Evolutionary conservation across 2,888 invertebrate genomes (phyloP).

Genomic region (Ptychoptera albimana): DNA sequence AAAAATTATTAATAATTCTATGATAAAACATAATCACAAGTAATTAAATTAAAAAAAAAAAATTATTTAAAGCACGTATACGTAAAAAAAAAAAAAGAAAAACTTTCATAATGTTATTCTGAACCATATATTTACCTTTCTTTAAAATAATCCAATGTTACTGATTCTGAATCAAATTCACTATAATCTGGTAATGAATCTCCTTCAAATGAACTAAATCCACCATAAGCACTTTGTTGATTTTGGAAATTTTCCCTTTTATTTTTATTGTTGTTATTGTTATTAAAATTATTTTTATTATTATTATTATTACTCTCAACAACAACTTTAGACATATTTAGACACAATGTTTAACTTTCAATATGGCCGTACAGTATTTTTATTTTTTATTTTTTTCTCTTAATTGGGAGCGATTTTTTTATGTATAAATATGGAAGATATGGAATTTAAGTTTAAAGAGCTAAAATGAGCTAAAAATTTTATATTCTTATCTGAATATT

Average conservation of each 20-base stretch:
- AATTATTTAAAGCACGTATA: slow-evolving; percentile 1
- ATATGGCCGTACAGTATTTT: no score
- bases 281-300: background rate
- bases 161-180: slow-evolving; percentile 37
- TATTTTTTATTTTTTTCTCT: no score
- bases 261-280: background rate
- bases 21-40: background rate
- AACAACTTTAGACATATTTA: no score
- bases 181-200: slow-evolving; percentile 37
- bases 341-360: no score
- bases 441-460: no score
- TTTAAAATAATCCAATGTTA: slow-evolving; percentile 33
- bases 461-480: no score
- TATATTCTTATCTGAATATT: no score
- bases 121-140: slow-evolving; percentile 28
- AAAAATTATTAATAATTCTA: background rate
- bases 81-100: background rate
- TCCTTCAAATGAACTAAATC: slow-evolving; percentile 35
- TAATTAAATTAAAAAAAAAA: background rate
- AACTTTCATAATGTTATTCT: background rate
- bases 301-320: no score
- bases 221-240: slow-evolving; percentile 27
- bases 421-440: no score
- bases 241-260: slow-evolving; percentile 4
- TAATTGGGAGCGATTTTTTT: no score